Evolutionary conservation across 1,140 invertebrate genomes (phyloP), one percentile per base, ranked within the genome.

Genomic region (Phymastichus coffea): DNA sequence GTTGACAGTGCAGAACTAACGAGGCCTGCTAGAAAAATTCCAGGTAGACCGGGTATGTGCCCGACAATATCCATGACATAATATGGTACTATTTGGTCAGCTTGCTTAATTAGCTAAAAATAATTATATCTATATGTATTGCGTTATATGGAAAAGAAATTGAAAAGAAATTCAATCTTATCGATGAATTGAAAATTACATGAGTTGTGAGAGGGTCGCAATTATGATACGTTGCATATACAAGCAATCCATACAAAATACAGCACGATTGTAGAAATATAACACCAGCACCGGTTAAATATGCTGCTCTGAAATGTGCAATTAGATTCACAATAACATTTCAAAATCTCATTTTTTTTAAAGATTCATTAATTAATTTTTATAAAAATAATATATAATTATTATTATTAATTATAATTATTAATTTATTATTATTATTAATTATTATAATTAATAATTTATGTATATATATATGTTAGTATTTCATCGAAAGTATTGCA

Each of bases 11-110:
- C 86, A 6, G 87, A 87, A 66, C 85, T 86, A 63, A 88, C 88
- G 8, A 90, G 79, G 47, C 86, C 85, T n/a, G 87, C 85, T 1
- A 89, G 79, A 70, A 90, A 88, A 14, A 90, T 69, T 43, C 88
- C 87, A 1, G 86, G 84, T 56, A 88, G 69, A 37, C 86, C 86
- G 3, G 81, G 80, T 38, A 84, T 71, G 22, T 73, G 44, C 2
- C 79, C 76, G 3, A 86, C 69, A 9, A 81, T 75, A 47, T 86
- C 81, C 80, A 87, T 84, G 3, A 87, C 84, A 66, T 83, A 86
- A 12, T 82, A 75, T 1, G 84, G 84, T 57, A 86, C 69, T 2
- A 85, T 70, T 70, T 87, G 78, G 58, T 82, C 82, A 12, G 73
- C 65, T 40, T 72, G 72, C 17, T 64, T 62, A 6, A 72, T 61